Evolutionary conservation across 2,888 invertebrate species (phyloP).

Genomic region (Tachina grossa): DNA sequence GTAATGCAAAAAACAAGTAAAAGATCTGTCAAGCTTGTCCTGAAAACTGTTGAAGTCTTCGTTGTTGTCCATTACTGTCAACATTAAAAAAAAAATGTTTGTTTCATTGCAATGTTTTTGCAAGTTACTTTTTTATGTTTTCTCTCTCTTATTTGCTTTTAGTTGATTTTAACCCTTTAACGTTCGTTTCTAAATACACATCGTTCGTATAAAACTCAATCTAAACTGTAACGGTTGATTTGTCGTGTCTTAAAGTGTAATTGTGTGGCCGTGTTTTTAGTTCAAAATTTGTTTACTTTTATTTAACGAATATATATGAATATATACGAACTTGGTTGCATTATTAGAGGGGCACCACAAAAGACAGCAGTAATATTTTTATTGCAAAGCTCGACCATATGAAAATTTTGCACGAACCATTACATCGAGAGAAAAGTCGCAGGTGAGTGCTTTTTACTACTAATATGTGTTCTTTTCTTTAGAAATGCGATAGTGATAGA

Average conservation of each 20-base stretch:
- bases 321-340: background rate
- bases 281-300: conserved; percentile 25
- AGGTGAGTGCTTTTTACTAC: too few species aligned
- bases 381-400: too few species aligned
- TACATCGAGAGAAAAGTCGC: too few species aligned
- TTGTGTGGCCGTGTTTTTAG: conserved; percentile 17
- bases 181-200: background rate
- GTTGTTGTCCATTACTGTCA: background rate
- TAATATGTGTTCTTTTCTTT: too few species aligned
- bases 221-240: conserved; percentile 31
- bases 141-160: background rate
- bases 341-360: background rate
- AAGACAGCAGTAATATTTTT: background rate
- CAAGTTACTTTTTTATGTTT: background rate
- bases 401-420: too few species aligned
- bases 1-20: background rate
- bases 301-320: background rate
- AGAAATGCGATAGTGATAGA: too few species aligned
- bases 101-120: background rate
- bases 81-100: background rate
- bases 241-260: conserved; percentile 13
- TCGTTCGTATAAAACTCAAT: background rate
- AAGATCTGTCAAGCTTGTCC: background rate
- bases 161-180: conserved; percentile 10
- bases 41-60: background rate